Evolutionary conservation across 2,888 invertebrate species (phyloP).

Genomic region (Torymus aiolomorphi): DNA sequence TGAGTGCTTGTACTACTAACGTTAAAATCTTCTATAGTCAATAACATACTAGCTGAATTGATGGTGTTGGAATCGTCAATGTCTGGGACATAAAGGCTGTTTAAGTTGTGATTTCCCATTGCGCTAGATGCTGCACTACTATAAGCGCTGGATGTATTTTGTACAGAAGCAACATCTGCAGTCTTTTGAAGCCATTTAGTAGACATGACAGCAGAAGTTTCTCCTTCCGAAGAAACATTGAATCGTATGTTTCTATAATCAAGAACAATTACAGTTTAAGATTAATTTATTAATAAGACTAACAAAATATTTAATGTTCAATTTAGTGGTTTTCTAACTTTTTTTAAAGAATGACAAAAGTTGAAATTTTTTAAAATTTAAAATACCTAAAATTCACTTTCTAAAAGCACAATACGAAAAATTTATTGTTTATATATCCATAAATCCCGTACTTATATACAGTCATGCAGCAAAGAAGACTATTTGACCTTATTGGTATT

Average conservation of each 20-base stretch:
- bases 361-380: too few relatives aligned
- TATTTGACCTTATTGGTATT: too few relatives aligned
- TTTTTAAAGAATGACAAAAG: too few relatives aligned
- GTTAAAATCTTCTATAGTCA: constrained; percentile 73
- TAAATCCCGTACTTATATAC: too few relatives aligned
- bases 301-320: too few relatives aligned
- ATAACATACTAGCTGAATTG: constrained; percentile 72
- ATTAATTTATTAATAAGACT: too few relatives aligned
- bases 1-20: constrained; percentile 73
- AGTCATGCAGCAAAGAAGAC: too few relatives aligned
- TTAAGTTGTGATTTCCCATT: constrained; percentile 72
- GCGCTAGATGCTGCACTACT: constrained; percentile 74
- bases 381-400: too few relatives aligned
- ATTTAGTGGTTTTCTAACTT: too few relatives aligned
- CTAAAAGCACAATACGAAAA: too few relatives aligned
- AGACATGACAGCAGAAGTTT: constrained; percentile 67
- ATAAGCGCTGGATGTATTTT: constrained; percentile 73
- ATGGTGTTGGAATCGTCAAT: constrained; percentile 67
- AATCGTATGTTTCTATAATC: constrained; percentile 69
- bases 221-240: constrained; percentile 69
- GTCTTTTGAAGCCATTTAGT: constrained; percentile 71
- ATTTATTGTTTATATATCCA: too few relatives aligned
- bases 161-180: constrained; percentile 71
- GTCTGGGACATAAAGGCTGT: constrained; percentile 69
- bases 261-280: constrained; percentile 20